Evolutionary conservation across 2,797 vertebrate species (phyloP).

Genomic region (Tokudaia muenninki): DNA sequence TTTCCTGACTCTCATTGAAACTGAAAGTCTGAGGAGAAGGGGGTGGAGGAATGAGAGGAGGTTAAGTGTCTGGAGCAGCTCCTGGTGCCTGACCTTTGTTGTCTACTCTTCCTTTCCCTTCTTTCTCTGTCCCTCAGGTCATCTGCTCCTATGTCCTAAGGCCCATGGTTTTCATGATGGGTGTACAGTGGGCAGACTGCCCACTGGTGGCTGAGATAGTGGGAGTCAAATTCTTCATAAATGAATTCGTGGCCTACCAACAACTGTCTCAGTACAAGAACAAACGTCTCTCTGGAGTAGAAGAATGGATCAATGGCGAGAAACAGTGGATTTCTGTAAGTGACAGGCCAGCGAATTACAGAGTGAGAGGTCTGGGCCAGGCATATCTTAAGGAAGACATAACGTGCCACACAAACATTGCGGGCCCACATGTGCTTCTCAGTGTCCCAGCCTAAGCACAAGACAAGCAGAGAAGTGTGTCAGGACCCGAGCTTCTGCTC

Average conservation of each 20-base stretch:
- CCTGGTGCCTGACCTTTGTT: neutral
- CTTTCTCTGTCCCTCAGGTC: conserved; percentile 86
- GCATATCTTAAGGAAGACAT: neutral
- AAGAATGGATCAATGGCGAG: conserved; percentile 85
- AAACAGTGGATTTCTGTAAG: conserved; percentile 94
- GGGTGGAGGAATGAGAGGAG: neutral
- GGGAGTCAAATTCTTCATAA: conserved; percentile 96
- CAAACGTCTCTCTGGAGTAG: conserved; percentile 90
- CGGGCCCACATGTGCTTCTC: neutral
- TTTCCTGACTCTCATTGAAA: neutral
- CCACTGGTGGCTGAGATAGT: conserved; percentile 94
- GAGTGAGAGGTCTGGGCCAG: neutral
- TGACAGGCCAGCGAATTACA: neutral
- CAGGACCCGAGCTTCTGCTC: neutral
- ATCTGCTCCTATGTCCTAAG: conserved; percentile 97
- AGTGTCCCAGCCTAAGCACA: neutral
- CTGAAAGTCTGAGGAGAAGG: neutral
- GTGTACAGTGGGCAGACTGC: conserved; percentile 93
- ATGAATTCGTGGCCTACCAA: conserved; percentile 97
- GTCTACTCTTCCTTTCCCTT: conserved; percentile 23
- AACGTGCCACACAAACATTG: neutral
- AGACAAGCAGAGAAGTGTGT: neutral
- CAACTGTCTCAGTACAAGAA: conserved; percentile 90
- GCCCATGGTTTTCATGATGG: conserved; percentile 97
- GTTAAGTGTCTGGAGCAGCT: neutral